Conservation (phyloP, 2,113 vertebrate genomes). For the Chaetura pelagica region DNA sequence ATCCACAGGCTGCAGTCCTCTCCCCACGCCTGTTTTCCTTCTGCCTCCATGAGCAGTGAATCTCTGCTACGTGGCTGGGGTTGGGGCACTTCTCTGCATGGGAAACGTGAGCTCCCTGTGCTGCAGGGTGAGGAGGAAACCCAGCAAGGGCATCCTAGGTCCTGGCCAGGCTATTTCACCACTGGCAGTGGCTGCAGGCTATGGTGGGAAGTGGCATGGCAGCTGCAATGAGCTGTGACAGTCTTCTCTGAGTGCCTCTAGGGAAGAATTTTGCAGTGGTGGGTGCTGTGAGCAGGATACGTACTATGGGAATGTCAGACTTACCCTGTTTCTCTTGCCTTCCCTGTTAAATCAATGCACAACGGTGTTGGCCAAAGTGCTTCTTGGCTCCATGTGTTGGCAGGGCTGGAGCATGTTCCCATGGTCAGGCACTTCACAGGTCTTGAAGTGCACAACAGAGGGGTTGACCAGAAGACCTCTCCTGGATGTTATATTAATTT, state of each 20-base stretch:
- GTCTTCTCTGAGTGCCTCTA: background rate
- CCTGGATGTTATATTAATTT: background rate
- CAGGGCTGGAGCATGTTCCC: accelerated
- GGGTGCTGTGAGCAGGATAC: background rate
- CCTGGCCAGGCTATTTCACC: background rate
- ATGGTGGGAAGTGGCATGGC: background rate
- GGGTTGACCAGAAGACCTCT: background rate
- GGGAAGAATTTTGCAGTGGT: background rate
- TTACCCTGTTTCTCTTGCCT: background rate
- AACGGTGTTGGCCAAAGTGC: accelerated
- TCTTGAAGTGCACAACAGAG: background rate
- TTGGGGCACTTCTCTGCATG: accelerated
- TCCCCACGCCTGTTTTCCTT: background rate
- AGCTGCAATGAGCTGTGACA: background rate
- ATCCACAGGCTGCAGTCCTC: background rate
- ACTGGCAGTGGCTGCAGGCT: background rate
- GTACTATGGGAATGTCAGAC: background rate
- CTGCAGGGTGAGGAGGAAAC: background rate
- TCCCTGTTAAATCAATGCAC: background rate
- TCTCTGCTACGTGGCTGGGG: background rate
- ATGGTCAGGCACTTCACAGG: background rate
- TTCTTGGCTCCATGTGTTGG: background rate
- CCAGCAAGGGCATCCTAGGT: background rate
- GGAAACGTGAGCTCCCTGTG: accelerated
- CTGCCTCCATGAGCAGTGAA: accelerated